These are phyloP conservation scores for Spheniscus humboldti DNA, from an alignment of 2,797 vertebrate genomes.

Conservation along the genomic window DNA sequence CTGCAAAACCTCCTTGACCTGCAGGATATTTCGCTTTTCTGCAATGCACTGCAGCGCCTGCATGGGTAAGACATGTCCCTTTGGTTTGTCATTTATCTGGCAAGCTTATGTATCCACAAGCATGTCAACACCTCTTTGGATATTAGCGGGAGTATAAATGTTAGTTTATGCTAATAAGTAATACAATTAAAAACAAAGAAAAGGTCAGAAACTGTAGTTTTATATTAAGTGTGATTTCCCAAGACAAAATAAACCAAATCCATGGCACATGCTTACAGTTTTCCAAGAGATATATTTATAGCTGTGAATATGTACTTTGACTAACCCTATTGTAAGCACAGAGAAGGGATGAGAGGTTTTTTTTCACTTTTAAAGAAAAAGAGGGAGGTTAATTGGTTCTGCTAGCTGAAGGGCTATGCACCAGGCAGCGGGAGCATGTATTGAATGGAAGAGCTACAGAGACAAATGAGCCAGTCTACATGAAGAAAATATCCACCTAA, in stretches of 20 bases:
- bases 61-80: background rate
- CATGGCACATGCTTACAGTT: background rate
- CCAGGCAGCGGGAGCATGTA: background rate
- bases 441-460: slow-evolving; percentile 38
- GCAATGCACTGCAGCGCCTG: background rate
- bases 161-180: slow-evolving; percentile 55
- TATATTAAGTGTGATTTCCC: slow-evolving; percentile 44
- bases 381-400: slow-evolving; percentile 66
- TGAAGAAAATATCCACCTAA: slow-evolving; percentile 32
- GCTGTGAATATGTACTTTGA: slow-evolving; percentile 54
- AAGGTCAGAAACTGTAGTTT: slow-evolving; percentile 42
- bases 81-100: background rate
- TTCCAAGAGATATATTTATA: slow-evolving; percentile 56
- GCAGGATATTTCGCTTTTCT: slow-evolving; percentile 2
- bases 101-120: background rate
- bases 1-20: background rate
- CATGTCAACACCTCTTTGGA: background rate
- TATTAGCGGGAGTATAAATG: slow-evolving; percentile 12
- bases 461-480: slow-evolving; percentile 25
- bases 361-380: slow-evolving; percentile 37
- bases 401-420: slow-evolving; percentile 34
- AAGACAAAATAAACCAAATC: slow-evolving; percentile 13
- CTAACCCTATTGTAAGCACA: slow-evolving; percentile 33
- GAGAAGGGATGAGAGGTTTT: background rate
- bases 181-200: slow-evolving; percentile 39